Base-by-base conservation (phyloP, 2,113 vertebrate genomes). In the Circaetus cinerascens region DNA sequence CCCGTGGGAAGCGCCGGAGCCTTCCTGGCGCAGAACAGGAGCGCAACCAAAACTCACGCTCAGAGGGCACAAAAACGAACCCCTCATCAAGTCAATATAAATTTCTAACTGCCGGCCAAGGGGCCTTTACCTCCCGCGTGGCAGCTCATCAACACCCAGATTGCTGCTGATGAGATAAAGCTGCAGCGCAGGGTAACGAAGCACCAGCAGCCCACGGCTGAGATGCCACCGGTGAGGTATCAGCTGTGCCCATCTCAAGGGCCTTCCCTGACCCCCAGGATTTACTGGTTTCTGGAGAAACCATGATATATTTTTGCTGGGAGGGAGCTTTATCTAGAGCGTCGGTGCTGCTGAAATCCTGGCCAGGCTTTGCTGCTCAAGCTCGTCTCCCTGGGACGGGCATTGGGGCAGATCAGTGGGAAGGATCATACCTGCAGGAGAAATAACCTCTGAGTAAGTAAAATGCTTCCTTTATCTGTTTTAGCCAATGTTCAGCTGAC, bases 351-450 rank as follows among this genome's bases (percentile, higher is more conserved):
- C 73, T 67, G 68, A 27, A 17, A 5, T 3, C n/a, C 50, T 10
- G 12, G 2, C 22, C 3, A 3, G 36, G 23, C 32, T 71, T 69
- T 9, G 36, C 23, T 40, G 62, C 75, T 77, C 32, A 0, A 21
- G 41, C 21, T 13, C 6, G 0, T 38, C 18, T 57, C 26, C 32
- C 38, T 0, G 1, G 29, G 30, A 15, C 0, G 2, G 34, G n/a
- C 4, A 18, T 4, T 26, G 64, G 1, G 22, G 78, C n/a, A 63
- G 92, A 46, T 79, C 40, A n/a, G 81, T 0, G 30, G 51, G 77
- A 46, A 75, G 72, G 36, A 68, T 50, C 40, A n/a, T 30, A 68
- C 27, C 46, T 89, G 50, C 50, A 57, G 64, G 41, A 78, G 50
- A 84, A 94, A 81, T 56, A 92, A 90, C 45, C 32, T 81, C 46